Evolutionary conservation across 1,140 invertebrate species (phyloP).

Genomic region (Metaphire vulgaris): DNA sequence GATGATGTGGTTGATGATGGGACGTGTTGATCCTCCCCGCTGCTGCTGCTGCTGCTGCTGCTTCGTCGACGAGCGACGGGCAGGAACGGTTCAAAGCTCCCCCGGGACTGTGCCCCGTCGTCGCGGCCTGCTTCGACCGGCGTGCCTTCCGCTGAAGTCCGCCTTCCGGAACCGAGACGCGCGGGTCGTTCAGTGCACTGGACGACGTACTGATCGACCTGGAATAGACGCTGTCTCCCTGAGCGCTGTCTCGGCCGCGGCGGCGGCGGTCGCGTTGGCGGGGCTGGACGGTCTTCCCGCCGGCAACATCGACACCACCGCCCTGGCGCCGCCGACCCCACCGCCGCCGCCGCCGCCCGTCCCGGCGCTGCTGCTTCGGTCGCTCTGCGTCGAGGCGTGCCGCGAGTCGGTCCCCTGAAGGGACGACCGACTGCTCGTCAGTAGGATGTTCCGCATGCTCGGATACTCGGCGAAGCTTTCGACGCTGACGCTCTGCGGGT

Average conservation of each 20-base stretch:
- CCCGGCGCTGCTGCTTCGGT: not conserved
- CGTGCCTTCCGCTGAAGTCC: not conserved
- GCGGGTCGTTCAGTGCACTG: not conserved
- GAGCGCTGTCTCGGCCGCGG: not conserved
- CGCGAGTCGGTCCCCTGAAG: not conserved
- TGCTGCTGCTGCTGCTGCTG: not conserved
- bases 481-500: not conserved
- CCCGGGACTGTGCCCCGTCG: not conserved
- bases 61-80: not conserved
- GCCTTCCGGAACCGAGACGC: not conserved
- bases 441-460: not conserved
- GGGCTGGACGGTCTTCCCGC: no score
- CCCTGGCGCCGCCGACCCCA: not conserved
- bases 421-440: not conserved
- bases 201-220: not conserved
- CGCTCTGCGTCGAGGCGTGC: not conserved
- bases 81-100: not conserved
- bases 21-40: not conserved
- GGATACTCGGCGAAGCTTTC: not conserved
- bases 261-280: no score
- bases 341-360: no score
- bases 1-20: not conserved
- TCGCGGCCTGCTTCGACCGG: not conserved
- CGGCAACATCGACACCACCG: no score
- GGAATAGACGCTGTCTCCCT: not conserved